Percentiles rank a stretch among this genome's conserved stretches.
These are phyloP conservation scores for Chionodraco myersi DNA, from an alignment of 2,113 vertebrate genomes.

Conservation along the genomic window DNA sequence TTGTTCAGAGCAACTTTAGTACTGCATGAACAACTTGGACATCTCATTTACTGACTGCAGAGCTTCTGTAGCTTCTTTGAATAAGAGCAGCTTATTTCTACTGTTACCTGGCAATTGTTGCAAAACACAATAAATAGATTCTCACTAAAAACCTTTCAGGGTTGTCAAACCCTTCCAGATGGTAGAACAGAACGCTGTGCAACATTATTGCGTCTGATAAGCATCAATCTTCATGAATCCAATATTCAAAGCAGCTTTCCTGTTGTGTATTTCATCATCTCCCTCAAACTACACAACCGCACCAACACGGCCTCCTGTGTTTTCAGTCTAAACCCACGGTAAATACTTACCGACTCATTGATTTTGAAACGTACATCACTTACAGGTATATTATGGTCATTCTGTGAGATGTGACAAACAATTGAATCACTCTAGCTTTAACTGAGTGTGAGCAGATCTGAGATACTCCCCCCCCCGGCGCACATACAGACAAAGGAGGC, in stretches of 20 bases:
- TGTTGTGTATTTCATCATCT: conserved; percentile 35
- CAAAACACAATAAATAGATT: conserved; percentile 14
- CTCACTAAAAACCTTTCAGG: conserved; percentile 19
- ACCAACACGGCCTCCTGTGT: neutral
- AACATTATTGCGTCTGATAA: conserved; percentile 15
- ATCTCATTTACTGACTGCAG: neutral
- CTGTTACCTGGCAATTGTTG: conserved; percentile 14
- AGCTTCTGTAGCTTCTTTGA: neutral
- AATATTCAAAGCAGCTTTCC: conserved; percentile 24
- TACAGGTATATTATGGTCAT: conserved; percentile 16
- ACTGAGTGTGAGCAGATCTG: neutral
- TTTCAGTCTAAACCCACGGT: conserved; percentile 19
- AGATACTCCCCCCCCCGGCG: neutral
- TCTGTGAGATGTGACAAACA: conserved; percentile 33
- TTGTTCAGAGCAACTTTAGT: neutral
- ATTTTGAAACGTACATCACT: conserved; percentile 39
- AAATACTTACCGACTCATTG: conserved; percentile 31
- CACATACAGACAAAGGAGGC: neutral
- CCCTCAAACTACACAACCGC: neutral
- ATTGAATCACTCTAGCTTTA: conserved; percentile 31
- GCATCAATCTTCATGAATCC: neutral
- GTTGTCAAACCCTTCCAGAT: conserved; percentile 8
- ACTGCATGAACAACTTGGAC: neutral
- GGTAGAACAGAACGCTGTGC: neutral
- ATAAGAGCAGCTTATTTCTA: conserved; percentile 11